Base-by-base conservation (phyloP, 2,797 vertebrate genomes). In the Lepus townsendii region DNA sequence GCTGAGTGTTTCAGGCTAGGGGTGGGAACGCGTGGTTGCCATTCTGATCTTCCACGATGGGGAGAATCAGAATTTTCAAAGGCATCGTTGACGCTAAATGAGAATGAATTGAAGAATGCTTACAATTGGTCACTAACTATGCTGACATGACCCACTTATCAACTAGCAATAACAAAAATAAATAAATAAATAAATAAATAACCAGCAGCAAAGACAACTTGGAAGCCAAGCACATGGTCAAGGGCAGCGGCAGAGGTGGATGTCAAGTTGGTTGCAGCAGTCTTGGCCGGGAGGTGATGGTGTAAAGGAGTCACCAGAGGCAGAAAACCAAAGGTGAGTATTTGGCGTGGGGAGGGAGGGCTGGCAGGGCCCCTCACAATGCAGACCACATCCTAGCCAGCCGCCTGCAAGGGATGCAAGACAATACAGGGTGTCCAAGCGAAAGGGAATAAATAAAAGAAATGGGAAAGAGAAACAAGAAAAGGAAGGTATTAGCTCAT, bases 391-490 rank as follows among this genome's bases (percentile, higher is more conserved):
- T 32, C 22, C 35, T 79, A n/a, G 35, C 71, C 69, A 20, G 38
- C 30, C 27, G 27, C 17, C n/a, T 86, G 89, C 50, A 32, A 32
- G 8, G 60, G 26, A 78, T 27, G 30, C 24, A 88, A 60, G 52
- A 79, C 8, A 93, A 26, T 27, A n/a, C 4, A 91, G 7, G 17
- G 47, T 73, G 24, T 72, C n/a, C 32, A 65, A 65, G 12, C 79
- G n/a, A 92, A 86, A 75, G 66, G n/a, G 54, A 93, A 73, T 52
- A 92, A 88, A 50, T 32, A 60, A 93, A 26, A 93, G 30, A 91
- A 83, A 90, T 50, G 32, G 17, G 20, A 91, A 83, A 83, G 26
- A 62, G 30, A 66, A 62, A 91, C 35, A 78, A 73, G 30, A 76
- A 93, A 83, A 88, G 1, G 19, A 87, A 77, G 57, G 26, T 3